Evolutionary conservation across 2,888 invertebrate species (phyloP), one percentile per base, ranked within the genome.

Genomic region (Listrodromus nycthemerus): DNA sequence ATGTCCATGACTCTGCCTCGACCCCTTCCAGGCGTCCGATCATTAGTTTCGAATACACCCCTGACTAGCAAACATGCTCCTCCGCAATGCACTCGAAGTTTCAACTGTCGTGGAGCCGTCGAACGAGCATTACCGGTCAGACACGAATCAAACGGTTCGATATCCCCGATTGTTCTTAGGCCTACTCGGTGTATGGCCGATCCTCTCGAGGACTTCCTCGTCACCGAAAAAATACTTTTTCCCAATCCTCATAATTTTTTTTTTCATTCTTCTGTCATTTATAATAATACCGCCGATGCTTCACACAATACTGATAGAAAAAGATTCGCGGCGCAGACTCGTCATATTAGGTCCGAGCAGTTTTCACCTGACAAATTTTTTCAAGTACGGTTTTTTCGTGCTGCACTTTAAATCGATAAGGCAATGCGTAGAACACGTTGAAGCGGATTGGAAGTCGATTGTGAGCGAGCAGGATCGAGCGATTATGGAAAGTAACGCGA

Each of bases 381-480:
- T 52, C 0, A 52, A 19, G n/a, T 8, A 19, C 19, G n/a, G 50
- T 8, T 52, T 52, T 6, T 52, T 52, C 8, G 19, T 8, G 50
- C 6, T 58, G n/a, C 77, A 50, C 21, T 69, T 69, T 5, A 45
- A 61, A 16, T 52, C 45, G 13, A 65, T 84, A 5, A 69, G 63
- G 8, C 10, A 10, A 10, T 89, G 88, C 21, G 24, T 84, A 30
- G 74, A 81, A n/a, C 74, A 81, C 33, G 63, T 81, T 0, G 30
- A 82, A 13, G 58, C 81, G 27, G 89, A 90, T 48, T 81, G 78
- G 84, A 69, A 27, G 69, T 16, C 7, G 16, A 83, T 86, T 0
- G 19, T 41, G 16, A 63, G 24, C n/a, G 33, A 13, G 0, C 16
- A 48, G 1, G 86, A 89, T n/a, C 86, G 83, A 0, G 66, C 83